Percentiles rank a stretch among this genome's conserved stretches.
Conservation (phyloP, 2,888 invertebrate species). For the Apamea anceps region DNA sequence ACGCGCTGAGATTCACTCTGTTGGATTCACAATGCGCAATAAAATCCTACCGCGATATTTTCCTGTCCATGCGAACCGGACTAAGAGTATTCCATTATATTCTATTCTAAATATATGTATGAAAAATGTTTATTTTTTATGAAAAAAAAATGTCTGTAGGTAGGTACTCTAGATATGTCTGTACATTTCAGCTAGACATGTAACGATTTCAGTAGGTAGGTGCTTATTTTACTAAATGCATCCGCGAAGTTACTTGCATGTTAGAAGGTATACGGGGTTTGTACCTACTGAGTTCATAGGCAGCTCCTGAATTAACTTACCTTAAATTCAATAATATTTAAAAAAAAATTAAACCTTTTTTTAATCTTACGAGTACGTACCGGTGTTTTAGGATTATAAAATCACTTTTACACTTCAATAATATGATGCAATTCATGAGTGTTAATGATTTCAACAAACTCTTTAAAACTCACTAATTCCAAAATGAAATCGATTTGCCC, state of each 20-base stretch:
- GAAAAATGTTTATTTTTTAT: not conserved
- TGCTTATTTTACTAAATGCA: not conserved
- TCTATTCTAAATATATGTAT: not conserved
- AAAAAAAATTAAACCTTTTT: too few species aligned
- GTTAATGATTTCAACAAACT: not conserved
- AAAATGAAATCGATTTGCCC: constrained; percentile 18
- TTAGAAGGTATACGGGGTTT: not conserved
- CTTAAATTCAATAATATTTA: not conserved
- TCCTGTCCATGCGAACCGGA: too few species aligned
- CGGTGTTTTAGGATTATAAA: not conserved
- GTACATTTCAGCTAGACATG: not conserved
- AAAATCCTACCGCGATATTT: too few species aligned
- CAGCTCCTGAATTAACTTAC: not conserved
- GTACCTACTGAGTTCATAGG: not conserved
- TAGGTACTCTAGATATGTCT: not conserved
- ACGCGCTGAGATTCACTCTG: too few species aligned
- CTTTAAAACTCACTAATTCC: not conserved
- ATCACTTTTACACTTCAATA: not conserved
- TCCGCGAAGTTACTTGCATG: not conserved
- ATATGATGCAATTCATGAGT: not conserved
- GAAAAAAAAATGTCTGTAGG: not conserved
- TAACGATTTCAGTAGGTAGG: not conserved
- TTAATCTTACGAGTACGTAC: too few species aligned
- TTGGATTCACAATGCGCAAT: too few species aligned
- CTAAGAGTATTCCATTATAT: too few species aligned